Evolutionary conservation across 2,888 invertebrate species (phyloP), one percentile per base, ranked within the genome.

Genomic region (Sisyra nigra): DNA sequence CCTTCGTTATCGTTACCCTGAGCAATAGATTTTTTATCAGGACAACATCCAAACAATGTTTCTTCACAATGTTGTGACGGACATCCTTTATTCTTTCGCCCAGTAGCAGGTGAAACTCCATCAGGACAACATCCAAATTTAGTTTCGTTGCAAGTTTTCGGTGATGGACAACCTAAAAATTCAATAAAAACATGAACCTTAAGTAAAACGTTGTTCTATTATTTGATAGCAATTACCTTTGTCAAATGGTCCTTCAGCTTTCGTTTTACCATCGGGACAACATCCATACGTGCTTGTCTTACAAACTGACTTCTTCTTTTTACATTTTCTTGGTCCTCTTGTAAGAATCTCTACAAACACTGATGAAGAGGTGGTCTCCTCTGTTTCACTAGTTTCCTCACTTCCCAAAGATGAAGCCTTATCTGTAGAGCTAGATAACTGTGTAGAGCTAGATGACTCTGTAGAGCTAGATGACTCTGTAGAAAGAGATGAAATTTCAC

Each of bases 31-130:
- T 71, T 69, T 37, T 79, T 78, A 59, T 91, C 88, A 8, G 75
- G 72, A 55, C 92, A 93, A 57, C 92, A 93, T 2, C 92, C 92
- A 54, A 81, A 92, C 6, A 91, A 65, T 0, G 84, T 81, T 53
- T 80, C 80, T 0, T 71, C 70, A 55, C 91, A 91, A 8, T 72
- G 69, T 1, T 74, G 66, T 32, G 69, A 61, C 0, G 87, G 86
- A 56, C 94, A 96, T 2, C 83, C 92, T 53, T 77, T 66, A 46
- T 71, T 59, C 10, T 78, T 67, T 1, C 74, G 68, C 8, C 88
- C 89, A 44, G 65, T 58, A 0, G 86, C 83, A 2, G 83, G 74
- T 0, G 87, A 85, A 1, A 87, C 76, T 0, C 76, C 81, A 57
- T 91, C 89, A 9, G 77, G 71, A 55, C 92, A 92, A 57, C 92